Evolutionary conservation across 2,888 invertebrate genomes (phyloP), one percentile per base, ranked within the genome.

Genomic region (Perizoma affinitatum): DNA sequence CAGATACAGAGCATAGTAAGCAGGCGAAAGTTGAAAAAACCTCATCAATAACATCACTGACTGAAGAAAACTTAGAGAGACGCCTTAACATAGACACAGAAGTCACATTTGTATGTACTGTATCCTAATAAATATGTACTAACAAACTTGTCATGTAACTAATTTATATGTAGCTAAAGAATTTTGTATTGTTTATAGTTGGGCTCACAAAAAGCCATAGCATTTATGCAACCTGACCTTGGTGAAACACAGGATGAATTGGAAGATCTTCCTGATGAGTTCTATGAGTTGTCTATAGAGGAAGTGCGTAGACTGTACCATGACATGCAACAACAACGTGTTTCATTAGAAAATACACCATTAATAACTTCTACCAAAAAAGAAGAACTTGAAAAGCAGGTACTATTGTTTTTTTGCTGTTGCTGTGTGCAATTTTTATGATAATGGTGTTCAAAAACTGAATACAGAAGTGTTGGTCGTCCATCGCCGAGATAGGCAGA

Each of bases 211-310:
- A 95, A 96, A 82, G 97, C 97, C 3, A 90, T 97, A 69, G 88
- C 95, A 33, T 97, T 96, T 80, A 95, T 94, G 63, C 94, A 94
- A 76, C 93, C 94, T 42, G 91, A 94, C 75, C 93, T 94, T 42
- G 91, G 94, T 59, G 80, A 84, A 9, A 74, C 80, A 70, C 88
- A 94, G 54, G 79, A 90, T 57, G 93, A 93, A 38, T 93, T 95
- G 67, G 95, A 96, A 53, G 96, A 97, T 58, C 85, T 96, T 42
- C 96, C 96, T 0, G 98, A 98, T 84, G 96, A 96, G 52, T 98
- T 98, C 84, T 98, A 96, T 82, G 96, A 98, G 65, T 86, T 98
- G 45, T 97, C 97, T 1, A 93, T 97, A 46, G 94, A 95, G 59
- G 98, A 98, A 91, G 95, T 97, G 0, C 95, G 95, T 74, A 93